Percentiles rank a stretch among this genome's conserved stretches.
Conservation (phyloP, 2,797 vertebrate genomes). For the Peromyscus eremicus region DNA sequence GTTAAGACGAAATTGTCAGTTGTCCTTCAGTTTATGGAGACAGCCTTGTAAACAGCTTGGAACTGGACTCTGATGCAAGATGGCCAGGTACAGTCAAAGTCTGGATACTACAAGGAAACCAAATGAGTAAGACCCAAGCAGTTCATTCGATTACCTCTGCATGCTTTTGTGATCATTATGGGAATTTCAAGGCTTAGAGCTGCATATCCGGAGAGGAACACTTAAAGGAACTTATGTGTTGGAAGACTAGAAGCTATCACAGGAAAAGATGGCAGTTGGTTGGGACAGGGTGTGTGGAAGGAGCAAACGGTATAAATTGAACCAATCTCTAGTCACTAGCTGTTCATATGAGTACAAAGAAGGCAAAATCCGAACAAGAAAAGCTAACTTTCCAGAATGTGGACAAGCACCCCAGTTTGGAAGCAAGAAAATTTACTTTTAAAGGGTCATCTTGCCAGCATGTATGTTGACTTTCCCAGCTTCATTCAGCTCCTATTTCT, state of each 20-base stretch:
- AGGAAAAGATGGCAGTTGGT: conserved; percentile 46
- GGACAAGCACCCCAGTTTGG: background rate
- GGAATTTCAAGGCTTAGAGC: conserved; percentile 12
- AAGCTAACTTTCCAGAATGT: background rate
- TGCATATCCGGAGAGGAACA: background rate
- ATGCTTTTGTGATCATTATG: background rate
- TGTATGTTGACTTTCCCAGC: background rate
- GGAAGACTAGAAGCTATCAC: background rate
- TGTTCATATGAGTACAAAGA: background rate
- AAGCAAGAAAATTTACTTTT: background rate
- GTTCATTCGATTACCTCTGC: background rate
- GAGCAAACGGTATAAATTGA: background rate
- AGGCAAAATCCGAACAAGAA: background rate
- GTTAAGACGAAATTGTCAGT: background rate
- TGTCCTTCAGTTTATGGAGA: background rate
- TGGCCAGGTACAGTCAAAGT: background rate
- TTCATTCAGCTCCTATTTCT: background rate
- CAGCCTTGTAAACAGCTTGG: background rate
- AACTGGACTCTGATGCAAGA: background rate
- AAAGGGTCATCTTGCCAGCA: background rate
- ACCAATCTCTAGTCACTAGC: conserved; percentile 4
- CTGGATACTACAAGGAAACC: background rate
- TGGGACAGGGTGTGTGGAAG: background rate
- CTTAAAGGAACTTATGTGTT: background rate
- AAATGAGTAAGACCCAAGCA: background rate